Conservation (phyloP, 1,140 invertebrate genomes). For the Branchinecta lynchi region DNA sequence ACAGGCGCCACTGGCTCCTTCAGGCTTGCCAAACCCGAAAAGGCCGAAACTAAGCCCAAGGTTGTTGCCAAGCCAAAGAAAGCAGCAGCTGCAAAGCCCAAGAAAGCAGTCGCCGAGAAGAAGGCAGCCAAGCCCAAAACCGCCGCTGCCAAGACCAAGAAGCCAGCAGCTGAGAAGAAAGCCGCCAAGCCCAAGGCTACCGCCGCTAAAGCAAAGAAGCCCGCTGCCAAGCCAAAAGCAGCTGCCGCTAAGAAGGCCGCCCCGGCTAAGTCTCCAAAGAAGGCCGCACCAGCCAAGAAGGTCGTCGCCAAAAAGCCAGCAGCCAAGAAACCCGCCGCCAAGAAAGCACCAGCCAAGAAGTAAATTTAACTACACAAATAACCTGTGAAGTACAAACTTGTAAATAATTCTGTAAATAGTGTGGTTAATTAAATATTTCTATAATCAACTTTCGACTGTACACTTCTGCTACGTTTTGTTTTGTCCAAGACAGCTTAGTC, state of each 20-base stretch:
- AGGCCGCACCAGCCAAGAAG: constrained; percentile 14
- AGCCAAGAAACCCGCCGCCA: constrained; percentile 17
- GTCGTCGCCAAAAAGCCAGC: constrained; percentile 14
- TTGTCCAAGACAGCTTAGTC: too few relatives aligned
- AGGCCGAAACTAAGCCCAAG: constrained; percentile 14
- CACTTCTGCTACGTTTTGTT: too few relatives aligned
- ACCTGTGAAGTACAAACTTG: too few relatives aligned
- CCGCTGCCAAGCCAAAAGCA: constrained; percentile 3
- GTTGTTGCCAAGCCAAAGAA: constrained; percentile 12
- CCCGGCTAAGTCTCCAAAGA: constrained; percentile 16
- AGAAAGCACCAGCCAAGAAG: constrained; percentile 16
- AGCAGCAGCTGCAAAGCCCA: constrained; percentile 42
- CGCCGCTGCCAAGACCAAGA: constrained; percentile 18
- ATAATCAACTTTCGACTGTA: too few relatives aligned
- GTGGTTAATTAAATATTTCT: too few relatives aligned
- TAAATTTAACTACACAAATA: too few relatives aligned
- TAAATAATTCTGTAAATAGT: too few relatives aligned
- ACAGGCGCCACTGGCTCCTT: constrained; percentile 20
- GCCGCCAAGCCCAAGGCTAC: constrained; percentile 23
- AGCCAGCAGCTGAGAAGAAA: constrained; percentile 24
- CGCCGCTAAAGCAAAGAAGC: constrained; percentile 18
- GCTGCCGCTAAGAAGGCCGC: constrained; percentile 12
- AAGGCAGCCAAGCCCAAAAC: constrained; percentile 18
- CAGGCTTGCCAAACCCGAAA: constrained; percentile 16
- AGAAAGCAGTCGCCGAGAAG: constrained; percentile 28